A percentile compares a stretch with the other conserved stretches of the same genome.
These are phyloP conservation scores for Drosophila fulvimacula DNA, from an alignment of 2,888 invertebrate genomes.

Conservation along the genomic window DNA sequence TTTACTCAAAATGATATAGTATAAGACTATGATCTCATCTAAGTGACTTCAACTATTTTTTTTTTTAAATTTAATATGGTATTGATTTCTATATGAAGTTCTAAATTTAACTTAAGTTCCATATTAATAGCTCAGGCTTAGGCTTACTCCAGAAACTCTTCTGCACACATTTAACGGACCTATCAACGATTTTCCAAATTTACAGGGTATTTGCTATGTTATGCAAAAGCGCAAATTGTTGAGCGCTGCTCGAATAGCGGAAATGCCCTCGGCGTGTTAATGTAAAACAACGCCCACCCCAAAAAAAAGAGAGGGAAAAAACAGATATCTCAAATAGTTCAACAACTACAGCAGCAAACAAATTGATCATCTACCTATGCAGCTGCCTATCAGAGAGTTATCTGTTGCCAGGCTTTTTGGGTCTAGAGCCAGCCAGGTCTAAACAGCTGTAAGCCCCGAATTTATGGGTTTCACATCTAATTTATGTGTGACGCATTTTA, in stretches of 20 bases:
- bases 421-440: neutral
- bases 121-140: neutral
- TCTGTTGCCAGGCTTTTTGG: neutral
- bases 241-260: constrained; percentile 40
- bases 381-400: constrained; percentile 11
- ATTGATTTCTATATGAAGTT: too few species aligned
- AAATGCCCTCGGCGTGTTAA: constrained; percentile 54
- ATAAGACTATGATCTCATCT: too few species aligned
- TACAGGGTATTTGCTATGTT: constrained; percentile 14
- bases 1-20: too few species aligned
- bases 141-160: neutral
- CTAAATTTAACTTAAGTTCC: neutral
- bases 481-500: constrained; percentile 20
- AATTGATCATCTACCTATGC: constrained; percentile 38
- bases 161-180: neutral
- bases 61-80: too few species aligned
- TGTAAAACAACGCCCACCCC: constrained; percentile 44
- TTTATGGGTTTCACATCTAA: constrained; percentile 25
- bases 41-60: too few species aligned
- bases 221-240: constrained; percentile 30
- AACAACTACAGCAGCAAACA: constrained; percentile 15
- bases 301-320: neutral
- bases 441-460: constrained; percentile 26
- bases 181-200: neutral
- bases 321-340: constrained; percentile 19